Evolutionary conservation across 2,797 vertebrate species (phyloP).

Genomic region (Linurgus olivaceus): DNA sequence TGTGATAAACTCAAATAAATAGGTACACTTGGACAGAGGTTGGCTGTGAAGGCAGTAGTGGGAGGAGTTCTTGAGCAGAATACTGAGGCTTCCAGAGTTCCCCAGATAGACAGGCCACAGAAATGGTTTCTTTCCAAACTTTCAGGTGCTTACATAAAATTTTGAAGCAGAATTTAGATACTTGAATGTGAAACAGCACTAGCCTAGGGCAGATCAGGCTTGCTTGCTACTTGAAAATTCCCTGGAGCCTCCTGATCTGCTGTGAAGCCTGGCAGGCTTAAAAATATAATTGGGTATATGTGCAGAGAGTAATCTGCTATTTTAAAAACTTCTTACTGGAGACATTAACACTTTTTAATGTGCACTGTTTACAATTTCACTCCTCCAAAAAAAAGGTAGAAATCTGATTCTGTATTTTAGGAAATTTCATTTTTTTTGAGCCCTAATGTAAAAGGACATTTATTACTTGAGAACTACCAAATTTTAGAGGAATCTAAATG

Average conservation of each 20-base stretch:
- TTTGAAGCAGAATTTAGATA: neutral
- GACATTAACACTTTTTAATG: neutral
- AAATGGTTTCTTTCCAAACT: neutral
- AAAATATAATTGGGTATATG: neutral
- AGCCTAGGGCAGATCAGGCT: neutral
- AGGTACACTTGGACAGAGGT: fast-evolving
- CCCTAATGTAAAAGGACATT: neutral
- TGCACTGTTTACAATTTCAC: neutral
- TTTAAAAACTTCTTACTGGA: neutral
- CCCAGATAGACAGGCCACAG: neutral
- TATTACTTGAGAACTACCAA: neutral
- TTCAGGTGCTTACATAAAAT: neutral
- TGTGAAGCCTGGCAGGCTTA: neutral
- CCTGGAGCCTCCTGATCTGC: neutral
- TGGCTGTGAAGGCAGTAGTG: neutral
- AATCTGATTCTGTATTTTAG: neutral
- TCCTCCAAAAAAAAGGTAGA: neutral
- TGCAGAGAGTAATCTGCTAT: neutral
- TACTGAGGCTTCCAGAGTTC: neutral
- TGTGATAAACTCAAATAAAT: neutral
- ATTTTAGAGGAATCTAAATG: neutral
- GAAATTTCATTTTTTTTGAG: neutral
- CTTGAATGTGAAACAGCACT: neutral
- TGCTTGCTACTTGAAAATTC: neutral
- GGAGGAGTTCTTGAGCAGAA: neutral